Percentiles rank a stretch among this genome's conserved stretches.
phyloP scores from a whole-genome alignment of 2,888 invertebrate genomes.

The Patella pellucida region DNA sequence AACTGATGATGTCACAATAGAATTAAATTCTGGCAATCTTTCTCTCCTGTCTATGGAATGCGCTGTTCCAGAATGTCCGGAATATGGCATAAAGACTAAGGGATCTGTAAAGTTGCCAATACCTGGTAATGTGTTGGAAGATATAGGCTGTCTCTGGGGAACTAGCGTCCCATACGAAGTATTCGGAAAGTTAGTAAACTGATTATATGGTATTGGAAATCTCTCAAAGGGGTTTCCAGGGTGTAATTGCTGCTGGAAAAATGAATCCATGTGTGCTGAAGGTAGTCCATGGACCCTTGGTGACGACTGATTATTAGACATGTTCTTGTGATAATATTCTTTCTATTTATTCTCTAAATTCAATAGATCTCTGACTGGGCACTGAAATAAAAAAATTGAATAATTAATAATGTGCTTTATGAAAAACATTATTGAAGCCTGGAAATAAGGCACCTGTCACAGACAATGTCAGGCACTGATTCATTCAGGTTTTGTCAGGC shows the following conservation, averaged over 20 bases:
- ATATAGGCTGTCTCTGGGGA: background rate
- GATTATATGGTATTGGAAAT: background rate
- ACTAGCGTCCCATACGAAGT: background rate
- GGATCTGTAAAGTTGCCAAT: background rate
- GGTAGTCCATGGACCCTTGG: background rate
- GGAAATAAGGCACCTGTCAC: too few relatives aligned
- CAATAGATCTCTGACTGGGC: too few relatives aligned
- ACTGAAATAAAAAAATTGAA: too few relatives aligned
- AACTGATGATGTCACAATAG: constrained; percentile 14
- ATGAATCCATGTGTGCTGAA: background rate
- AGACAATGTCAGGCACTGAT: too few relatives aligned
- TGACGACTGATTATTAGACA: background rate
- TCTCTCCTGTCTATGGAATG: constrained; percentile 2
- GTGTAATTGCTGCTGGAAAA: background rate
- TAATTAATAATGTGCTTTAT: too few relatives aligned
- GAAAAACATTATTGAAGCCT: too few relatives aligned
- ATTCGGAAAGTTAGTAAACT: background rate
- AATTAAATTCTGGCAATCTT: constrained; percentile 16
- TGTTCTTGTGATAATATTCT: background rate
- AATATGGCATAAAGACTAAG: background rate
- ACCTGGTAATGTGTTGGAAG: constrained; percentile 2
- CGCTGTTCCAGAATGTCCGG: background rate
- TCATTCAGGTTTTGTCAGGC: too few relatives aligned
- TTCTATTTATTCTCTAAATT: too few relatives aligned
- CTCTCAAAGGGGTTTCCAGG: background rate